These are phyloP conservation scores for Conus betulinus DNA, from an alignment of 1,140 invertebrate species.

Conservation along the genomic window DNA sequence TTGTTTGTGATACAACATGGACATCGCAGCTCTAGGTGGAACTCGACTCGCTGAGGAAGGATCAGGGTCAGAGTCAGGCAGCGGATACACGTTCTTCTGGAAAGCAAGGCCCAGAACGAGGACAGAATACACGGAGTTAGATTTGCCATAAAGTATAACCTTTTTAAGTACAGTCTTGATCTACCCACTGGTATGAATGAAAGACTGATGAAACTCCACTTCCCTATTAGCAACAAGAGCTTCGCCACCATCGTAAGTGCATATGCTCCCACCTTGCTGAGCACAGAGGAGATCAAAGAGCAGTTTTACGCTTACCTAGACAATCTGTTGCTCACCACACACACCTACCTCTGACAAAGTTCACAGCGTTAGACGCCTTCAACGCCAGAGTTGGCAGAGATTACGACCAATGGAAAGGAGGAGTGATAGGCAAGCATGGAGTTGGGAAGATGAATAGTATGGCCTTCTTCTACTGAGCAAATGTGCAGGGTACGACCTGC, in stretches of 20 bases:
- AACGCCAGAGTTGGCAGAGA: slow-evolving; percentile 29
- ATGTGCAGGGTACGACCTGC: slow-evolving; percentile 43
- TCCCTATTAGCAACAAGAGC: slow-evolving; percentile 17
- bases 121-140: slow-evolving; percentile 23
- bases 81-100: slow-evolving; percentile 45
- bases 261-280: slow-evolving; percentile 36
- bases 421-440: slow-evolving; percentile 32
- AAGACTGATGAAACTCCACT: slow-evolving; percentile 32
- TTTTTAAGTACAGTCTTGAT: background rate
- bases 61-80: background rate
- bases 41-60: slow-evolving; percentile 36
- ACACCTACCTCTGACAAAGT: background rate
- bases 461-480: slow-evolving; percentile 40
- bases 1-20: slow-evolving; percentile 33
- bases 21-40: slow-evolving; percentile 38
- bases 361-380: slow-evolving; percentile 5
- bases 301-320: slow-evolving; percentile 27
- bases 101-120: slow-evolving; percentile 23
- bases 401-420: slow-evolving; percentile 30
- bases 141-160: slow-evolving; percentile 23
- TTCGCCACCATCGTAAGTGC: slow-evolving; percentile 19
- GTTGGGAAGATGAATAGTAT: slow-evolving; percentile 38
- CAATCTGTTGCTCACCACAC: background rate
- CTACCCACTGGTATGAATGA: slow-evolving; percentile 24
- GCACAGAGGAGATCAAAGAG: slow-evolving; percentile 33